phyloP scores from a whole-genome alignment of 2,888 invertebrate species.

The Sialis fuliginosa region DNA sequence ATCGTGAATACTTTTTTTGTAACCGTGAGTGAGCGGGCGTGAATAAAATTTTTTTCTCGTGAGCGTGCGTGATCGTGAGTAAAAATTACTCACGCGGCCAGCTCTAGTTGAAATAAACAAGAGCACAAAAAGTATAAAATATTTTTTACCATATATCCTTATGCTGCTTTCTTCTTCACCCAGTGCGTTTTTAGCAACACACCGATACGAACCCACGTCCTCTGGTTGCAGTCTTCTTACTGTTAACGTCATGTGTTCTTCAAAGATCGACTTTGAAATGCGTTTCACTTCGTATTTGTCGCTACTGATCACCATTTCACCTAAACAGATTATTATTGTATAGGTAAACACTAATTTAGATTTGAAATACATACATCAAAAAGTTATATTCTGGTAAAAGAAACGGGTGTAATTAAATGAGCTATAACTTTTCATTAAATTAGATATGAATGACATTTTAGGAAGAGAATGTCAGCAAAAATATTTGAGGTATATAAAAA shows the following conservation, averaged over 20 bases:
- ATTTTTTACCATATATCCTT: constrained; percentile 3
- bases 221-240: constrained; percentile 3
- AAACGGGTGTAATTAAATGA: too few relatives aligned
- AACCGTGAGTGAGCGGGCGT: too few relatives aligned
- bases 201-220: constrained; percentile 5
- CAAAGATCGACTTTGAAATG: constrained; percentile 2
- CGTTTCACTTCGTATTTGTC: constrained; percentile 4
- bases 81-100: too few relatives aligned
- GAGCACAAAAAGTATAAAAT: too few relatives aligned
- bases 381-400: background rate
- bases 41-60: too few relatives aligned
- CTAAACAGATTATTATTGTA: background rate
- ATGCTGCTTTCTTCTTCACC: constrained; percentile 5
- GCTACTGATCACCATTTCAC: constrained; percentile 5
- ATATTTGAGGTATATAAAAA: too few relatives aligned
- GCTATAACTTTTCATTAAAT: too few relatives aligned
- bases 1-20: too few relatives aligned
- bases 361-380: background rate
- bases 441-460: too few relatives aligned
- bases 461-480: too few relatives aligned
- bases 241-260: constrained; percentile 3
- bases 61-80: too few relatives aligned
- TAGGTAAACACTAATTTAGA: background rate
- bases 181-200: constrained; percentile 5
- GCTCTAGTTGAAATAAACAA: too few relatives aligned